Evolutionary conservation across 2,113 vertebrate species (phyloP).

Genomic region (Platanista minor): DNA sequence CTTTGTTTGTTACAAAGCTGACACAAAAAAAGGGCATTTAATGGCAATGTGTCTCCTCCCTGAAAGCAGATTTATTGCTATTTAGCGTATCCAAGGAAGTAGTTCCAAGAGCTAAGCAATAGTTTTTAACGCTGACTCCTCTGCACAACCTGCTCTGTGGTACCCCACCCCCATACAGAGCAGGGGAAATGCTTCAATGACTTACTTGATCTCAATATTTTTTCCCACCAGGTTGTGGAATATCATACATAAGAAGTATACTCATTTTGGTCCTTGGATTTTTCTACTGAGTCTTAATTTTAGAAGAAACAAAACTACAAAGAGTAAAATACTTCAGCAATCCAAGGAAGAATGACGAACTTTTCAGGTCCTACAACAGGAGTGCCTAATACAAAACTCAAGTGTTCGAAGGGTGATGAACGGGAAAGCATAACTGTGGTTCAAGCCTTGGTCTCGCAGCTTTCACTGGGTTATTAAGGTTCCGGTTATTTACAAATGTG

Average conservation of each 20-base stretch:
- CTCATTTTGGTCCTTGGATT: neutral
- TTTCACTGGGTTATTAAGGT: constrained; percentile 29
- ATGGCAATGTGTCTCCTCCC: neutral
- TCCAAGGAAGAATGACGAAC: neutral
- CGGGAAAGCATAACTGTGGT: neutral
- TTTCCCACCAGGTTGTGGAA: neutral
- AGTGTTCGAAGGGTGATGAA: neutral
- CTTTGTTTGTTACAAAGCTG: constrained; percentile 32
- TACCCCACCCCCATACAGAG: neutral
- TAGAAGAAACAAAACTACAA: neutral
- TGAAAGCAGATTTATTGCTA: constrained; percentile 2
- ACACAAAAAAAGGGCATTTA: constrained; percentile 41
- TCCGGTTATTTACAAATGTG: constrained; percentile 48
- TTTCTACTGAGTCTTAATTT: neutral
- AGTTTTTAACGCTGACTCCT: constrained; percentile 46
- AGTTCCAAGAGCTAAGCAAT: constrained; percentile 48
- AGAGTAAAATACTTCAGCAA: neutral
- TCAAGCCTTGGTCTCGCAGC: neutral
- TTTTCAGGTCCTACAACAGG: neutral
- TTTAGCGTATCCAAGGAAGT: constrained; percentile 31
- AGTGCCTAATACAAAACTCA: neutral
- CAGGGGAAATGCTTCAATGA: neutral
- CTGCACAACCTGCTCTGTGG: constrained; percentile 34
- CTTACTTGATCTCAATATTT: neutral
- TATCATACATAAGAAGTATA: neutral